Evolutionary conservation across 2,797 vertebrate species (phyloP), one percentile per base, ranked within the genome.

Genomic region (Nyctalus aviator): DNA sequence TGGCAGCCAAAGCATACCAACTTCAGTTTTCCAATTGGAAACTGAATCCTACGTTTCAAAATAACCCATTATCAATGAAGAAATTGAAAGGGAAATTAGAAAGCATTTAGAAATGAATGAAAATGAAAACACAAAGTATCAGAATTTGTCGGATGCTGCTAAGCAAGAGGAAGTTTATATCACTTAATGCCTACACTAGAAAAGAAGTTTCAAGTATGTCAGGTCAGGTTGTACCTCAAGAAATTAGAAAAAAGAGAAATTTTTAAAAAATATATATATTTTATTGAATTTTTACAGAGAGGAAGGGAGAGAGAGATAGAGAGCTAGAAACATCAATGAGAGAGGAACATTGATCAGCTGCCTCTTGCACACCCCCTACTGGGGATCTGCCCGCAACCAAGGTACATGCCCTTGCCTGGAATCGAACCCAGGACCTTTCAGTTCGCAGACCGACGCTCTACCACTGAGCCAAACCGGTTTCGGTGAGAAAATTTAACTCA

Each of bases 21-120:
- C 46, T 48, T 48, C 11, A 14, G 46, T 14, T 48, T 48, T 48
- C 46, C 44, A 44, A 44, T 44, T 69, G 2, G 46, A 82, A 94
- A 85, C 37, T n/a, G 68, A 94, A 85, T 64, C 35, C 13, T 35
- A 27, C 25, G 55, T 30, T 85, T 92, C 20, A 68, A 89, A 68
- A 92, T 81, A 85, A 62, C 30, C 8, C 37, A 21, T 59, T 15
- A 20, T 55, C 7, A 46, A 76, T 23, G 32, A 75, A 37, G 59
- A 94, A 88, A 46, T 27, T 18, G 50, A 94, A 69, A 82, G 53
- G 23, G 72, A 77, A 85, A 76, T 89, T 59, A 55, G n/a, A 35
- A 79, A 91, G 32, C 69, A 55, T 84, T 91, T 83, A 81, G 30
- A 91, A 69, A 32, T 69, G 17, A 88, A 14, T 81, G n/a, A 71